phyloP scores from a whole-genome alignment of 2,888 invertebrate species.

The Pyrocoelia pectoralis region DNA sequence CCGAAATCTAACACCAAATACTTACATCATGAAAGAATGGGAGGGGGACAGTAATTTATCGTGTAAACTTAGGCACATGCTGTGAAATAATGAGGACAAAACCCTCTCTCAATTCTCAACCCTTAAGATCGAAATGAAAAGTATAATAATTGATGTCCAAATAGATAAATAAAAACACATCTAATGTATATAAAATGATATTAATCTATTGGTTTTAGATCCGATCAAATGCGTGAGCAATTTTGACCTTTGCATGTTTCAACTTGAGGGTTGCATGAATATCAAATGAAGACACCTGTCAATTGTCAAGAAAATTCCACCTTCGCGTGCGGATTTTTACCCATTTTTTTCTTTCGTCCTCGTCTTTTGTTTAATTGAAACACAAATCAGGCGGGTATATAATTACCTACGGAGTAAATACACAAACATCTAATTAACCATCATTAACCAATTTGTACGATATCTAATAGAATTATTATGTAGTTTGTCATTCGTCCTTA shows the following conservation, averaged over 20 bases:
- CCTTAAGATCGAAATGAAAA: not conserved
- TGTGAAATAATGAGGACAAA: conserved; percentile 1
- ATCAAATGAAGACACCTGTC: conserved; percentile 35
- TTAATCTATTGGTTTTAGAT: conserved; percentile 10
- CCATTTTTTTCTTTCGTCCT: not conserved
- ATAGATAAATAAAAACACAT: not conserved
- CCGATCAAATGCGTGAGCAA: conserved; percentile 9
- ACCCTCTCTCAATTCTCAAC: not conserved
- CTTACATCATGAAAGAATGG: not conserved
- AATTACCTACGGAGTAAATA: not conserved
- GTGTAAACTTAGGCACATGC: conserved; percentile 5
- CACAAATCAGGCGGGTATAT: not conserved
- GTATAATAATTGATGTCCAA: not conserved
- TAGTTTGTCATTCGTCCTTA: conserved; percentile 24
- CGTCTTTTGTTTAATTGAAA: too few species aligned
- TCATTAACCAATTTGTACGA: conserved; percentile 32
- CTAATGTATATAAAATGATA: not conserved
- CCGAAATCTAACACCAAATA: not conserved
- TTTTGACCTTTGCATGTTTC: conserved; percentile 19
- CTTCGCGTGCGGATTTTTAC: conserved; percentile 6
- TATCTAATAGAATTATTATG: conserved; percentile 35
- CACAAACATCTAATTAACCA: conserved; percentile 19
- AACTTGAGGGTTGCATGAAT: conserved; percentile 4
- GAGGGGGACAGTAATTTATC: not conserved
- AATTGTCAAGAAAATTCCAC: conserved; percentile 30